phyloP scores from a whole-genome alignment of 2,113 vertebrate species.

The Australoheros scitulus region DNA sequence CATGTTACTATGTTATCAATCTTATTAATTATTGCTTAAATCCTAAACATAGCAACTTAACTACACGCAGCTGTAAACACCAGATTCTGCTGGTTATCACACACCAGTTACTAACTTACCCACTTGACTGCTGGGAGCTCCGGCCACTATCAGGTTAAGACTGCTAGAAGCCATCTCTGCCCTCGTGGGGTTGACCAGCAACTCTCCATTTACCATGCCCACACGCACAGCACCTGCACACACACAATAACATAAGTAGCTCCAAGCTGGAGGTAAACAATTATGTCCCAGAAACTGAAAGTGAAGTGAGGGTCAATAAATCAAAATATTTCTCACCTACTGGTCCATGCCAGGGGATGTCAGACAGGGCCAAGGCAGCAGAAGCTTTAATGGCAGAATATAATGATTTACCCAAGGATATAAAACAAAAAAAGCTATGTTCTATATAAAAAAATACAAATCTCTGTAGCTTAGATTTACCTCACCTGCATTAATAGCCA shows the following conservation, averaged over 20 bases:
- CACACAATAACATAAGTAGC: conserved; percentile 6
- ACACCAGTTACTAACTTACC: conserved; percentile 78
- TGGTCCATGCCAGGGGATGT: conserved; percentile 98
- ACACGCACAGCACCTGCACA: conserved; percentile 91
- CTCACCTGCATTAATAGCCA: conserved; percentile 97
- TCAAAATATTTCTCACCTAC: conserved; percentile 82
- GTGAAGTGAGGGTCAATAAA: not conserved
- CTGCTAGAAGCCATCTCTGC: conserved; percentile 89
- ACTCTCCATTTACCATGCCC: conserved; percentile 87
- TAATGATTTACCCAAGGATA: not conserved
- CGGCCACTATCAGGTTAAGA: conserved; percentile 90
- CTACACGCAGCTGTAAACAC: not conserved
- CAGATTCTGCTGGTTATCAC: not conserved
- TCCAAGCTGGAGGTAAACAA: not conserved
- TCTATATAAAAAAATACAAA: not conserved
- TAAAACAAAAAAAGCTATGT: not conserved
- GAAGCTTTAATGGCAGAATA: conserved; percentile 83
- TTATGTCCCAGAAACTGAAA: not conserved
- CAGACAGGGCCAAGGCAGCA: conserved; percentile 91
- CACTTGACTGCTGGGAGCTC: conserved; percentile 86
- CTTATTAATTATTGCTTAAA: not conserved
- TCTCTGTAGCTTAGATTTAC: not conserved
- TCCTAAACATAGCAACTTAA: not conserved
- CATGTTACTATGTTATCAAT: not conserved
- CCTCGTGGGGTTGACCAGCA: conserved; percentile 90